Evolutionary conservation across 2,888 invertebrate genomes (phyloP).

Genomic region (Tiliacea citrago): DNA sequence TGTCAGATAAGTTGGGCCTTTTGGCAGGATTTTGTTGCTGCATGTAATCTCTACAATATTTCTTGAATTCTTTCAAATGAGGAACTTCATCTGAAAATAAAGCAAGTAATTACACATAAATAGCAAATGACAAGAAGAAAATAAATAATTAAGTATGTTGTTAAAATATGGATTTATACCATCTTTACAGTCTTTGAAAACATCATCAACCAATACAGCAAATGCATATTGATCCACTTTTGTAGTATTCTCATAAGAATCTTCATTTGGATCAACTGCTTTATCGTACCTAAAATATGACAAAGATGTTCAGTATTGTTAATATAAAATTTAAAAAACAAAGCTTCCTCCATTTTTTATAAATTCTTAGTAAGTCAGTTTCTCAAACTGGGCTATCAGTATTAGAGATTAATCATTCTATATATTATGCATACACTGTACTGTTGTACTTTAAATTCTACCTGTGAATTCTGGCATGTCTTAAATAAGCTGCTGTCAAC

Average conservation of each 20-base stretch:
- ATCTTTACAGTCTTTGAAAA: constrained; percentile 91
- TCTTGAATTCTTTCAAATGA: constrained; percentile 92
- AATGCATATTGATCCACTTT: constrained; percentile 95
- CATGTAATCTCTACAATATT: constrained; percentile 92
- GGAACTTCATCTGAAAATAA: constrained; percentile 92
- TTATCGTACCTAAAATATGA: constrained; percentile 91
- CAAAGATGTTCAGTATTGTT: neutral
- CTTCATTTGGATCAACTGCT: constrained; percentile 93
- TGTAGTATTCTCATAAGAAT: constrained; percentile 88
- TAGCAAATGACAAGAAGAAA: neutral
- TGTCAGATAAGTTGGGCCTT: constrained; percentile 92
- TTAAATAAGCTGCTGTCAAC: constrained; percentile 92
- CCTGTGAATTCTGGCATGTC: constrained; percentile 92
- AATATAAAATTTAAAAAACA: neutral
- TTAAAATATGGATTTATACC: constrained; percentile 78
- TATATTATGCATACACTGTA: neutral
- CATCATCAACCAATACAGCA: constrained; percentile 94
- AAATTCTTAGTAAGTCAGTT: neutral
- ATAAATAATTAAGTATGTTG: neutral
- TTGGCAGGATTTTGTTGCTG: constrained; percentile 92
- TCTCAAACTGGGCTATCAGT: neutral
- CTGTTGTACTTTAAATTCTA: constrained; percentile 65
- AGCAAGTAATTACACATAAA: constrained; percentile 10
- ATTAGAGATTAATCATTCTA: neutral
- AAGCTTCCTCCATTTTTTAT: neutral